phyloP scores from a whole-genome alignment of 2,797 vertebrate genomes.

The Cyprinodon diabolis region DNA sequence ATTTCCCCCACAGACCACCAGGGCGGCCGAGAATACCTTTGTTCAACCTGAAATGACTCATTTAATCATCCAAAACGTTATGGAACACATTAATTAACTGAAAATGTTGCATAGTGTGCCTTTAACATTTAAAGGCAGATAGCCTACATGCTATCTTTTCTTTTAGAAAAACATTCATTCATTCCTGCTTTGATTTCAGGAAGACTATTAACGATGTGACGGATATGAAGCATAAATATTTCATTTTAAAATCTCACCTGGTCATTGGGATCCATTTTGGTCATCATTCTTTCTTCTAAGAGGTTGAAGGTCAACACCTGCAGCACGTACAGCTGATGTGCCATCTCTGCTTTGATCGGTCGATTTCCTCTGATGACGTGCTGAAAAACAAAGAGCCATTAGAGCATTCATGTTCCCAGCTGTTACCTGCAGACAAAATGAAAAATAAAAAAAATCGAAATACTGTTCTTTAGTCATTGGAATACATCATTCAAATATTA shows the following conservation, averaged over 20 bases:
- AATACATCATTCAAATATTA: too few species aligned
- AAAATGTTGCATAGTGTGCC: too few species aligned
- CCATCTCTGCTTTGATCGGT: constrained; percentile 99
- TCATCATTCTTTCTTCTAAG: constrained; percentile 98
- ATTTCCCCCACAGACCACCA: too few species aligned
- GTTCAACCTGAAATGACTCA: too few species aligned
- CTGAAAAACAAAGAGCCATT: constrained; percentile 67
- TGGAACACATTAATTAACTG: too few species aligned
- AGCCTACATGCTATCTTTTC: neutral
- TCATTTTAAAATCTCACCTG: constrained; percentile 77
- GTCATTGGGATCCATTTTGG: constrained; percentile 98
- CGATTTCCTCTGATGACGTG: constrained; percentile 96
- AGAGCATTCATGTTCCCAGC: neutral
- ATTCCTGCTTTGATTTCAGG: neutral
- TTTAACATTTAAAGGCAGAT: constrained; percentile 5
- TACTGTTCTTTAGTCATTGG: neutral
- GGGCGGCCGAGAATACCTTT: too few species aligned
- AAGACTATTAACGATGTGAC: neutral
- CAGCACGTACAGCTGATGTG: constrained; percentile 97
- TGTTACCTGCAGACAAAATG: neutral
- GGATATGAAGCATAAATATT: neutral
- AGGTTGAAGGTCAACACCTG: constrained; percentile 98
- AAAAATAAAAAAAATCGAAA: constrained; percentile 1
- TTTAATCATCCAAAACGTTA: too few species aligned
- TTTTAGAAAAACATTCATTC: neutral